Percentiles rank a stretch among this genome's conserved stretches.
Evolutionary conservation across 2,113 vertebrate genomes (phyloP).

Genomic region (Limanda limanda): DNA sequence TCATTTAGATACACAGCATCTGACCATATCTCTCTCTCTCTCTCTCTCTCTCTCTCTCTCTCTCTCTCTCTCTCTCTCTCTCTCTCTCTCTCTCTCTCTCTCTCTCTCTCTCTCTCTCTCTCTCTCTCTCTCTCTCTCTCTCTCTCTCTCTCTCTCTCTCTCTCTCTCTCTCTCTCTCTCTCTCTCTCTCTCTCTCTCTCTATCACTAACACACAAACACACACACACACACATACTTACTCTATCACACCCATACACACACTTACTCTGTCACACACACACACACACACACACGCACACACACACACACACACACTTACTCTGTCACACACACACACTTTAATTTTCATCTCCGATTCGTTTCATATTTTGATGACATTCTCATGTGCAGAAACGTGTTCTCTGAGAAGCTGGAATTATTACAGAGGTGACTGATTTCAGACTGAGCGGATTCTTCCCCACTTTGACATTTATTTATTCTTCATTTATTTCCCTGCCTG

Average conservation of each 20-base stretch:
- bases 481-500: conserved; percentile 23
- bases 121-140: background rate
- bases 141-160: too few species aligned
- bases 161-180: background rate
- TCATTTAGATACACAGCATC: conserved; percentile 42
- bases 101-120: too few species aligned
- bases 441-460: background rate
- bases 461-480: conserved; percentile 20
- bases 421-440: conserved; percentile 34
- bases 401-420: conserved; percentile 28
- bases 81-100: too few species aligned
- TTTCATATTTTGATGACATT: conserved; percentile 25
- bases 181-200: too few species aligned
- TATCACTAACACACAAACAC: too few species aligned
- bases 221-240: too few species aligned
- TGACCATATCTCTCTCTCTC: conserved; percentile 25
- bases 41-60: too few species aligned
- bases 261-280: too few species aligned
- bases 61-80: conserved; percentile 2
- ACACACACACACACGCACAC: too few species aligned
- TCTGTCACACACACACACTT: background rate
- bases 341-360: conserved; percentile 14
- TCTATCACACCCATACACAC: too few species aligned
- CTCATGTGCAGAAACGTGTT: conserved; percentile 19
- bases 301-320: background rate